Conservation (phyloP, 2,888 invertebrate genomes). For the Ornithoptera priamus region DNA sequence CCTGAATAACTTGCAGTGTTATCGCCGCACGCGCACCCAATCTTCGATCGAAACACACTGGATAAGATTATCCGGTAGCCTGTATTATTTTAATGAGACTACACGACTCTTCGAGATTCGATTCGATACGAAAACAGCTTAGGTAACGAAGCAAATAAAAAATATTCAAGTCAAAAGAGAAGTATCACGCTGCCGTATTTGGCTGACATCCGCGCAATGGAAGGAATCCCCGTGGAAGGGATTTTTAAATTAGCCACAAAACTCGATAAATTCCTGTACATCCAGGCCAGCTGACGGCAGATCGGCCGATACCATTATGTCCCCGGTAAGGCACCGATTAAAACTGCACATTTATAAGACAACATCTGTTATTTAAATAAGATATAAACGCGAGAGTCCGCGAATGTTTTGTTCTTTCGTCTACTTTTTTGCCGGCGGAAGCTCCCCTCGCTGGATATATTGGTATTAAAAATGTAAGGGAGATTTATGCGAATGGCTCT, state of each 20-base stretch:
- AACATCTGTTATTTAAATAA: slow-evolving; percentile 80
- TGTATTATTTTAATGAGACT: slow-evolving; percentile 81
- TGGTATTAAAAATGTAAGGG: slow-evolving; percentile 81
- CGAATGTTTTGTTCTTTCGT: slow-evolving; percentile 70
- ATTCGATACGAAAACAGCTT: slow-evolving; percentile 73
- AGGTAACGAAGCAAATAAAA: slow-evolving; percentile 76
- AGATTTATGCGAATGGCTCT: slow-evolving; percentile 81
- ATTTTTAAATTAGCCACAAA: slow-evolving; percentile 75
- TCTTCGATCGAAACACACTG: slow-evolving; percentile 78
- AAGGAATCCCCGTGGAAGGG: slow-evolving; percentile 52
- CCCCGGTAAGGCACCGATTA: slow-evolving; percentile 77
- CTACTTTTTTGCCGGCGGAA: slow-evolving; percentile 60
- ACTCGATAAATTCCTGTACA: slow-evolving; percentile 69
- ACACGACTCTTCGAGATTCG: slow-evolving; percentile 76
- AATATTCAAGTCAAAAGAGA: slow-evolving; percentile 72
- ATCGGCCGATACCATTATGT: slow-evolving; percentile 78
- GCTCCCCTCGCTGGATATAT: slow-evolving; percentile 76
- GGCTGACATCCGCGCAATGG: slow-evolving; percentile 56
- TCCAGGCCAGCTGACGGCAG: slow-evolving; percentile 78
- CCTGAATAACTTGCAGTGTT: slow-evolving; percentile 74
- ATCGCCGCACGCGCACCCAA: slow-evolving; percentile 79
- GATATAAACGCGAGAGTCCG: slow-evolving; percentile 74
- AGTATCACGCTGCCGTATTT: slow-evolving; percentile 66
- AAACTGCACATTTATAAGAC: slow-evolving; percentile 76
- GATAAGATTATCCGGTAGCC: slow-evolving; percentile 81